These are phyloP conservation scores for Nineta flava DNA, from an alignment of 2,888 invertebrate species.

Conservation along the genomic window DNA sequence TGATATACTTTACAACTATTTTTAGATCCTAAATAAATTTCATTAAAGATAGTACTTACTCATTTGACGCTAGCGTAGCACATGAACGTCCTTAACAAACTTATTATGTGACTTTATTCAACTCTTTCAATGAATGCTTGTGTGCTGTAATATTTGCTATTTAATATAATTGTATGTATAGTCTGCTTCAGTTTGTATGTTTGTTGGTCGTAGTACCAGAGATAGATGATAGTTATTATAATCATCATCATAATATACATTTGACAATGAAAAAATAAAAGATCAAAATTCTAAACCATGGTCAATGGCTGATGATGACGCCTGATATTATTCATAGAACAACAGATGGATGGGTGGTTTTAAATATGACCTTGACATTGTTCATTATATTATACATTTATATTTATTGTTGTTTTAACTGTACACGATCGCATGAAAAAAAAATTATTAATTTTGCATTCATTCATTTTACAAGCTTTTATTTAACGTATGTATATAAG, in stretches of 20 bases:
- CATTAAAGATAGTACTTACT: too few species aligned
- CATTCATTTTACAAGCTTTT: not conserved
- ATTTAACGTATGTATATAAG: not conserved
- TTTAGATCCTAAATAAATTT: too few species aligned
- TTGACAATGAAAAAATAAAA: not conserved
- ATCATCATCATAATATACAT: not conserved
- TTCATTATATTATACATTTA: not conserved
- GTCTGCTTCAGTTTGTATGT: too few species aligned
- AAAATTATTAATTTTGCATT: not conserved
- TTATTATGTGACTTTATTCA: too few species aligned
- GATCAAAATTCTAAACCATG: not conserved
- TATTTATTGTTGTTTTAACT: not conserved
- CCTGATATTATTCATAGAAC: not conserved
- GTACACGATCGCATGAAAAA: not conserved
- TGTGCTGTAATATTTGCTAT: too few species aligned
- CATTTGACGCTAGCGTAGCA: too few species aligned
- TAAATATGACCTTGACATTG: not conserved
- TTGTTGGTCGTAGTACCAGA: too few species aligned
- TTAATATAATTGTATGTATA: too few species aligned
- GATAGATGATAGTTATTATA: too few species aligned
- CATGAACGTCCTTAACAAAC: too few species aligned
- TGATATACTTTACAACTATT: too few species aligned
- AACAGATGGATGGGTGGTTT: not conserved
- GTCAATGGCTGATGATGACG: not conserved
- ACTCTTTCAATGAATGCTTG: too few species aligned